Evolutionary conservation across 2,888 invertebrate genomes (phyloP).

Genomic region (Acrobasis repandana): DNA sequence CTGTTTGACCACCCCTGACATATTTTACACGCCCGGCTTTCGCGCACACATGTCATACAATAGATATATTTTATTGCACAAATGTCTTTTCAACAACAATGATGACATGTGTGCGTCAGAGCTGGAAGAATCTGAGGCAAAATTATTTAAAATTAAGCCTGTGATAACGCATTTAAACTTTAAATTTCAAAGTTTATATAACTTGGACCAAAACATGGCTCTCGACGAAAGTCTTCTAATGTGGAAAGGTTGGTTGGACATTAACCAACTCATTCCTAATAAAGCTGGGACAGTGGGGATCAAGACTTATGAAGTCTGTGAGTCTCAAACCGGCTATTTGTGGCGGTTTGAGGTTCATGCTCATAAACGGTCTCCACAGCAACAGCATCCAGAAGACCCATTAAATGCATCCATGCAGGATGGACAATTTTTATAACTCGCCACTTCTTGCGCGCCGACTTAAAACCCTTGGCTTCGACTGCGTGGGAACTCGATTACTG

Average conservation of each 20-base stretch:
- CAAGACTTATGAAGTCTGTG: constrained; percentile 39
- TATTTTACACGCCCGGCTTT: neutral
- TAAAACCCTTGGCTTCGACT: constrained; percentile 33
- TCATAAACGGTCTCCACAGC: constrained; percentile 2
- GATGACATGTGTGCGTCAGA: neutral
- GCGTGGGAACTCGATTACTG: too few relatives aligned
- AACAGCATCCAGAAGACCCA: constrained; percentile 29
- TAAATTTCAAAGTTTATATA: constrained; percentile 29
- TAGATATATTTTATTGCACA: neutral
- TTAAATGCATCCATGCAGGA: constrained; percentile 28
- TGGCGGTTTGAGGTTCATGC: constrained; percentile 35
- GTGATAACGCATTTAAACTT: constrained; percentile 24
- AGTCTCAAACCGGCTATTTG: constrained; percentile 37
- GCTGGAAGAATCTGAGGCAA: constrained; percentile 22
- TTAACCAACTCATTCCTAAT: constrained; percentile 37
- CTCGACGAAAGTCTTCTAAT: constrained; percentile 35
- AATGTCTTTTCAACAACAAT: neutral
- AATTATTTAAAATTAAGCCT: constrained; percentile 28
- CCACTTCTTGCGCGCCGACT: constrained; percentile 33
- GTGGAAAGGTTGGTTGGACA: constrained; percentile 39
- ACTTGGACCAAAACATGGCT: constrained; percentile 30
- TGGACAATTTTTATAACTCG: constrained; percentile 35
- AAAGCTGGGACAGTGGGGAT: constrained; percentile 34
- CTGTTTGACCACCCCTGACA: neutral
- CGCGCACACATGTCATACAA: neutral